phyloP scores from a whole-genome alignment of 30 jellyfish, hydroid and myxozoan species.

The Chrysaora quinquecirrha region DNA sequence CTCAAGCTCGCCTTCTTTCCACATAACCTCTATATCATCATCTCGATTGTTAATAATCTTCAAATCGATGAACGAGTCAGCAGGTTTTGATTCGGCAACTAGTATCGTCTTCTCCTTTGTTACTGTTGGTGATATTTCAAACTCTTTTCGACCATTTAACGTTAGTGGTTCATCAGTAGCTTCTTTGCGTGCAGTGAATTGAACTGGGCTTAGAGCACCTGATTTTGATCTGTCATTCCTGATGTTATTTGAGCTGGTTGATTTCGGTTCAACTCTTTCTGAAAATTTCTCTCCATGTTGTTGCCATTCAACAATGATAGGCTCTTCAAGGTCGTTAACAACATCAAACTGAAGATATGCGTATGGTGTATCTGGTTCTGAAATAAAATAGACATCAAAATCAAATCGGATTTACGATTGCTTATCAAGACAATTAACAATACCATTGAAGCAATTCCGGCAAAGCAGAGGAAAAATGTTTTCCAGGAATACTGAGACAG shows the following conservation, averaged over 20 bases:
- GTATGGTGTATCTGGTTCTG: slow-evolving; percentile 42
- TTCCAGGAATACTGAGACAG: too few species aligned
- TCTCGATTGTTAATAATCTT: slow-evolving; percentile 43
- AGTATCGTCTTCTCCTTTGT: slow-evolving; percentile 1
- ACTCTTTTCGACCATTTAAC: slow-evolving; percentile 3
- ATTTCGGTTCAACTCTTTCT: background rate
- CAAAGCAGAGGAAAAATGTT: too few species aligned
- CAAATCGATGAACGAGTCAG: slow-evolving; percentile 8
- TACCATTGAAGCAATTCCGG: too few species aligned
- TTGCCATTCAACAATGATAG: slow-evolving; percentile 36
- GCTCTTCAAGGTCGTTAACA: slow-evolving; percentile 23
- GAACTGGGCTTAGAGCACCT: slow-evolving; percentile 59
- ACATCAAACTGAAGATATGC: slow-evolving; percentile 51
- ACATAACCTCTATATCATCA: slow-evolving; percentile 56
- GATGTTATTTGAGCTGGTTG: slow-evolving; percentile 8
- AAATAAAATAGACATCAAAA: too few species aligned
- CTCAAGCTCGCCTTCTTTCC: slow-evolving; percentile 37
- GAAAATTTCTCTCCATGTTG: slow-evolving; percentile 29
- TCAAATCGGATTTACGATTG: too few species aligned
- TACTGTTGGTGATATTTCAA: slow-evolving; percentile 29
- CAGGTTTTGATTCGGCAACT: background rate
- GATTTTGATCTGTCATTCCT: slow-evolving; percentile 20
- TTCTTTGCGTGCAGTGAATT: slow-evolving; percentile 12
- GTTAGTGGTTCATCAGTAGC: slow-evolving; percentile 6
- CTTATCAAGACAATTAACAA: too few species aligned